Evolutionary conservation across 2,113 vertebrate genomes (phyloP).

Genomic region (Todiramphus saurophagus): DNA sequence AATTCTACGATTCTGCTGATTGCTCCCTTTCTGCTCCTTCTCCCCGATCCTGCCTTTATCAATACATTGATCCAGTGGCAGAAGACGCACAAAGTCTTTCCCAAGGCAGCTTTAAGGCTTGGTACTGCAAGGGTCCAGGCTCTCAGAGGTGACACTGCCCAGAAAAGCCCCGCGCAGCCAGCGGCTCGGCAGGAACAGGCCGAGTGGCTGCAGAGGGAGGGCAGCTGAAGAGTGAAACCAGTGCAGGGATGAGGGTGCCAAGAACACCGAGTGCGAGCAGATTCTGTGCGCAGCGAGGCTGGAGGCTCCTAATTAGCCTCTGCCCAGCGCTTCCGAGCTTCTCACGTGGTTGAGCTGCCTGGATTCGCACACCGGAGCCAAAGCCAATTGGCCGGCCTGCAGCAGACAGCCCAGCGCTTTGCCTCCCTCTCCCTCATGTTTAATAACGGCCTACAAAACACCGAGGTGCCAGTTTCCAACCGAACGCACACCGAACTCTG

Average conservation of each 20-base stretch:
- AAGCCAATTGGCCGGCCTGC: background rate
- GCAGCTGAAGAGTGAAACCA: slow-evolving; percentile 24
- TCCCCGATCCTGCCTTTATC: background rate
- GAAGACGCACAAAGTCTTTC: background rate
- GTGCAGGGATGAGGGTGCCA: slow-evolving; percentile 6
- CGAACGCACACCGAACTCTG: background rate
- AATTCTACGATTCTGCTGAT: background rate
- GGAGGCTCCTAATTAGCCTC: slow-evolving; percentile 39
- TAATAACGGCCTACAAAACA: background rate
- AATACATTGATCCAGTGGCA: fast-evolving
- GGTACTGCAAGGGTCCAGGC: background rate
- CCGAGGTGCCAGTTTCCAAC: background rate
- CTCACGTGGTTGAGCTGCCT: background rate
- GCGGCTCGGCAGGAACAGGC: background rate
- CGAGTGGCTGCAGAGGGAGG: background rate
- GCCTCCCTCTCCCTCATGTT: background rate
- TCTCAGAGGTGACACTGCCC: background rate
- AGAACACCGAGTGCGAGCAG: slow-evolving; percentile 50
- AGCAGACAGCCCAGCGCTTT: background rate
- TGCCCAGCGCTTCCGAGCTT: background rate
- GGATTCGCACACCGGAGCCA: background rate
- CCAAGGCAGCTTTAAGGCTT: background rate
- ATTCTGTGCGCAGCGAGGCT: background rate
- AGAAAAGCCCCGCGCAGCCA: background rate
- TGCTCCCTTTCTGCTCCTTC: background rate